phyloP scores from a whole-genome alignment of 2,113 vertebrate genomes.

The Empidonax alnorum region DNA sequence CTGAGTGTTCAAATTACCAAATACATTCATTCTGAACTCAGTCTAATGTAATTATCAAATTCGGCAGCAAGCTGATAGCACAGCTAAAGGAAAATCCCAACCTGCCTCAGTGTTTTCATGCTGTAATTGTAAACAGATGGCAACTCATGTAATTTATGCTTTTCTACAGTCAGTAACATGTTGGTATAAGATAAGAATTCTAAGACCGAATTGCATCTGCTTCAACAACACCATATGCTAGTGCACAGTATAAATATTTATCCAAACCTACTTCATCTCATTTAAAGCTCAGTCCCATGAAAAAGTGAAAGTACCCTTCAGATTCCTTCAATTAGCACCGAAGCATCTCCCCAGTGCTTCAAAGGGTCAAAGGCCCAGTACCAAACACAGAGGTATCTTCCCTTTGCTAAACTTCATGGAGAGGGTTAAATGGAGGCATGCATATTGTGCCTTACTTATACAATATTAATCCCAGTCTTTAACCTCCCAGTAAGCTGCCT shows the following conservation, averaged over 20 bases:
- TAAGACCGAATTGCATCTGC: slow-evolving; percentile 50
- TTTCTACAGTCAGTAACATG: slow-evolving; percentile 32
- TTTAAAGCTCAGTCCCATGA: slow-evolving; percentile 15
- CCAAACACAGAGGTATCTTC: neutral
- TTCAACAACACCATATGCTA: slow-evolving; percentile 51
- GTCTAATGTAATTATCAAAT: slow-evolving; percentile 2
- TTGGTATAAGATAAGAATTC: slow-evolving; percentile 40
- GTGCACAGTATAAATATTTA: slow-evolving; percentile 63
- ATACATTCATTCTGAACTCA: slow-evolving; percentile 24
- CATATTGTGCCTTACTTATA: neutral
- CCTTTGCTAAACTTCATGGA: neutral
- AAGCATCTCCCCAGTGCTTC: neutral
- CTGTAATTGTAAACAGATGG: slow-evolving; percentile 60
- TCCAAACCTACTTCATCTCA: slow-evolving; percentile 23
- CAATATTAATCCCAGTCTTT: neutral
- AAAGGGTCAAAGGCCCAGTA: neutral
- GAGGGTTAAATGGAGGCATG: neutral
- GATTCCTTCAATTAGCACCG: neutral
- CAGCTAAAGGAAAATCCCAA: slow-evolving; percentile 42
- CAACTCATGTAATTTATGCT: slow-evolving; percentile 12
- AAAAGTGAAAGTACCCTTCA: neutral
- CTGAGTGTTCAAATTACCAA: slow-evolving; percentile 36
- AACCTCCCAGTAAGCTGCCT: neutral
- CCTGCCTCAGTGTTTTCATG: slow-evolving; percentile 47
- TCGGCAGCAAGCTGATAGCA: neutral